Conservation (phyloP, 2,888 invertebrate genomes). For the Cheiracanthium punctorium region DNA sequence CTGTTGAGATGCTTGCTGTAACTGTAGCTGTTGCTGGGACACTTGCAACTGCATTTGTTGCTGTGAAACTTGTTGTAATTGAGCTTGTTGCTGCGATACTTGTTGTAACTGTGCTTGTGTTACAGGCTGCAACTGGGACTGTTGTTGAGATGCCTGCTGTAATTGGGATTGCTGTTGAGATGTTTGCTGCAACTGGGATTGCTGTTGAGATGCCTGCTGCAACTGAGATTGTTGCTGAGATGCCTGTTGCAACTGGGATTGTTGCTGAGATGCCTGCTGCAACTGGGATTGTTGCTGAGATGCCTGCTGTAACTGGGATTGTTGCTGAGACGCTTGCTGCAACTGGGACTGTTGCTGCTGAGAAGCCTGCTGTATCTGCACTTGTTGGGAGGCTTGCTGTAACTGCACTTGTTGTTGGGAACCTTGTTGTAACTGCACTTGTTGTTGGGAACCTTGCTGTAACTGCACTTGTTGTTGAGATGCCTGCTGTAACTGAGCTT, state of each 20-base stretch:
- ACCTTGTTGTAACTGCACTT: slow-evolving; percentile 26
- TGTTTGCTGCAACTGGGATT: background rate
- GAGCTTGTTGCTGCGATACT: slow-evolving; percentile 24
- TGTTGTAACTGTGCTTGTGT: slow-evolving; percentile 20
- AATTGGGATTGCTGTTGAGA: slow-evolving; percentile 4
- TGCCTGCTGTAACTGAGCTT: background rate
- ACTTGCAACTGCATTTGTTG: background rate
- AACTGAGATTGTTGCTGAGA: slow-evolving; percentile 30
- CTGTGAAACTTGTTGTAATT: slow-evolving; percentile 21
- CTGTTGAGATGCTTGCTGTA: slow-evolving; percentile 8
- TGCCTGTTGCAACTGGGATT: slow-evolving; percentile 23
- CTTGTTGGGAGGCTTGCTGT: slow-evolving; percentile 8
- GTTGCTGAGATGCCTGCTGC: background rate
- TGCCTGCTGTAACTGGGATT: background rate
- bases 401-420: slow-evolving; percentile 28
- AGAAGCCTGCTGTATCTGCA: slow-evolving; percentile 6
- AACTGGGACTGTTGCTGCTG: background rate
- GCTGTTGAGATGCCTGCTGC: slow-evolving; percentile 12
- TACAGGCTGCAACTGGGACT: background rate
- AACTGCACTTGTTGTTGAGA: slow-evolving; percentile 9
- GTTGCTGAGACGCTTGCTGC: background rate
- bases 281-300: slow-evolving; percentile 18
- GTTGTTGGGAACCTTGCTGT: background rate
- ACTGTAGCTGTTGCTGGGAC: background rate
- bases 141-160: slow-evolving; percentile 4